Evolutionary conservation across 2,888 invertebrate genomes (phyloP).

Genomic region (Deladenus siricidicola): DNA sequence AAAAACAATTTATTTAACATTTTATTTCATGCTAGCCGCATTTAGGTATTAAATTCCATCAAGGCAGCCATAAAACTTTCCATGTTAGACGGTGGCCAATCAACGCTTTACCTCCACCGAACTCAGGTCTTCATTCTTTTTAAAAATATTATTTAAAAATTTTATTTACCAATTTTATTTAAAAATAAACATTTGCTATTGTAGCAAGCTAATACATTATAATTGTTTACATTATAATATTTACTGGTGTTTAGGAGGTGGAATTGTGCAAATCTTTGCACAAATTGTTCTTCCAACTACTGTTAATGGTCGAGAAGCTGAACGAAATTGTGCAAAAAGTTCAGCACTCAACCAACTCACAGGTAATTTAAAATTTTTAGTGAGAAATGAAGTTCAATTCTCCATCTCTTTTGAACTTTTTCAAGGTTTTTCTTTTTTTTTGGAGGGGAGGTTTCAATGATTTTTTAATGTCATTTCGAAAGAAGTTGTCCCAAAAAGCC

Average conservation of each 20-base stretch:
- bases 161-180: background rate
- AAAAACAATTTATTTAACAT: background rate
- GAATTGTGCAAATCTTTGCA: conserved; percentile 77
- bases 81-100: too few species aligned
- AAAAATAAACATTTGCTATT: too few species aligned
- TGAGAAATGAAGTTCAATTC: too few species aligned
- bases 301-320: conserved; percentile 70
- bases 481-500: too few species aligned
- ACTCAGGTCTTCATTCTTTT: too few species aligned
- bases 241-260: conserved; percentile 59
- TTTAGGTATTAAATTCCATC: background rate
- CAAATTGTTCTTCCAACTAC: conserved; percentile 81
- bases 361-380: conserved; percentile 31
- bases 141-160: too few species aligned
- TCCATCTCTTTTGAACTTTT: too few species aligned
- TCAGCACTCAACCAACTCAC: conserved; percentile 39
- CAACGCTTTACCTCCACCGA: too few species aligned
- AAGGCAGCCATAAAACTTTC: background rate
- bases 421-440: conserved; percentile 1
- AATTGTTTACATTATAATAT: background rate
- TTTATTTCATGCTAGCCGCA: too few species aligned
- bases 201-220: background rate
- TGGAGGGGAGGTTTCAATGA: too few species aligned
- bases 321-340: conserved; percentile 56
- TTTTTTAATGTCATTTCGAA: too few species aligned